A percentile compares a stretch with the other conserved stretches of the same genome.
Evolutionary conservation across 2,888 invertebrate species (phyloP).

Genomic region (Volucella inanis): DNA sequence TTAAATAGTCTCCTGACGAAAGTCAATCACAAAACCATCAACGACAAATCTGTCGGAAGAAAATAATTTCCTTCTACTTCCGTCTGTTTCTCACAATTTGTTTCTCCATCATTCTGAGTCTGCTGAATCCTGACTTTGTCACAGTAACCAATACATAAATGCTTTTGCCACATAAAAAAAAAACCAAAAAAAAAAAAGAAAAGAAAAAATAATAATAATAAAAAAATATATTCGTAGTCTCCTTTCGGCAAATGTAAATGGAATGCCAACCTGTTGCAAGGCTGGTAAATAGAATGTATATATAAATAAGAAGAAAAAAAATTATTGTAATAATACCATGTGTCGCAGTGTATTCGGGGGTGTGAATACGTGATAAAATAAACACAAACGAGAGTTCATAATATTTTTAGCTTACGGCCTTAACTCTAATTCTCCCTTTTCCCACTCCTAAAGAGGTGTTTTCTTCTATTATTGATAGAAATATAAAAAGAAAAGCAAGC

Average conservation of each 20-base stretch:
- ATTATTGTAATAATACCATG: not conserved
- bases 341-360: not conserved
- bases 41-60: too few relatives aligned
- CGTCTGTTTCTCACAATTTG: too few relatives aligned
- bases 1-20: too few relatives aligned
- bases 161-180: constrained; percentile 12
- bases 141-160: not conserved
- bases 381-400: constrained; percentile 7
- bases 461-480: too few relatives aligned
- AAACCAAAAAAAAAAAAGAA: not conserved
- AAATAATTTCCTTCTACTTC: too few relatives aligned
- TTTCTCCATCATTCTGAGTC: too few relatives aligned
- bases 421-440: not conserved
- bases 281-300: constrained; percentile 31
- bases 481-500: too few relatives aligned
- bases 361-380: not conserved
- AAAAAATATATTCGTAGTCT: not conserved
- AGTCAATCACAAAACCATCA: too few relatives aligned
- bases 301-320: not conserved
- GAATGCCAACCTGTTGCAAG: constrained; percentile 48
- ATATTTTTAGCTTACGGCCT: not conserved
- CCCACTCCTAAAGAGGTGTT: too few relatives aligned
- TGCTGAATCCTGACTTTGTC: too few relatives aligned
- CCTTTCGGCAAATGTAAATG: not conserved
- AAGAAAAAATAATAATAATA: not conserved